phyloP scores from a whole-genome alignment of 2,113 vertebrate genomes.

The Stegostoma tigrinum region DNA sequence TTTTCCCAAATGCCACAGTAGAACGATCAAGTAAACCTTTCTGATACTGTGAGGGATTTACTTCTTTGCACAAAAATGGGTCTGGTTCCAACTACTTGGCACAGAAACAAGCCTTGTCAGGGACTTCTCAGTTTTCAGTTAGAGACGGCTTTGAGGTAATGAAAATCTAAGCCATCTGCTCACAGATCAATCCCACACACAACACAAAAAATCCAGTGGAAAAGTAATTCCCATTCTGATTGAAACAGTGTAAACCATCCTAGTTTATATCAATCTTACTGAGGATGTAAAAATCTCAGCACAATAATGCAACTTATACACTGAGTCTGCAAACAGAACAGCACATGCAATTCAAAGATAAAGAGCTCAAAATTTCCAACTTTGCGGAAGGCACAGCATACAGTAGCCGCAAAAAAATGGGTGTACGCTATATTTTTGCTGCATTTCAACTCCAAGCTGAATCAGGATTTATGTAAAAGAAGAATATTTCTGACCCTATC shows the following conservation, averaged over 20 bases:
- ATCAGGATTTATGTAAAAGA: not conserved
- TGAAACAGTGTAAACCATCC: not conserved
- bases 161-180: slow-evolving; percentile 16
- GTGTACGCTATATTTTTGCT: not conserved
- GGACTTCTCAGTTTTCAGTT: slow-evolving; percentile 19
- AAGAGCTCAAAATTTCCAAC: not conserved
- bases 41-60: slow-evolving; percentile 13
- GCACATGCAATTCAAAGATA: not conserved
- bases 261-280: not conserved
- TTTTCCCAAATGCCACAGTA: slow-evolving; percentile 32
- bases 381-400: not conserved
- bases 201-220: not conserved
- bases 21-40: slow-evolving; percentile 10
- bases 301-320: not conserved
- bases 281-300: not conserved
- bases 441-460: not conserved
- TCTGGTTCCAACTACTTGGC: slow-evolving; percentile 19
- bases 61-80: slow-evolving; percentile 11
- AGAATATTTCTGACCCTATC: too few relatives aligned
- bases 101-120: not conserved
- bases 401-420: too few relatives aligned
- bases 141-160: not conserved
- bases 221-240: not conserved
- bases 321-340: not conserved
- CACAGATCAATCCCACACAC: not conserved